phyloP scores from a whole-genome alignment of 2,888 invertebrate genomes.

The Blastobasis lacticolella region DNA sequence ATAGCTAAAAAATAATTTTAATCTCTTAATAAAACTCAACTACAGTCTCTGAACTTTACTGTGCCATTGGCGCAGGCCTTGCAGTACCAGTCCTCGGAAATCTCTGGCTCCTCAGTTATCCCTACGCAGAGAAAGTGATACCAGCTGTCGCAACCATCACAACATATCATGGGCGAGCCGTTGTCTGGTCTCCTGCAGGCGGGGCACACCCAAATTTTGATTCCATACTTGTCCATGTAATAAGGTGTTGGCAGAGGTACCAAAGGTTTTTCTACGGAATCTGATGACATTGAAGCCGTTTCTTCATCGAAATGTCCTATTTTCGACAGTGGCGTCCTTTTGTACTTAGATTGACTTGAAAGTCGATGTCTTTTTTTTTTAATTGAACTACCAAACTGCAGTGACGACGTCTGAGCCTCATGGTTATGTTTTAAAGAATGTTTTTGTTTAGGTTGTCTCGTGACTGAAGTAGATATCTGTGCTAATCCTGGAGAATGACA shows the following conservation, averaged over 20 bases:
- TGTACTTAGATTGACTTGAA: too few species aligned
- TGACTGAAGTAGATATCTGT: constrained; percentile 87
- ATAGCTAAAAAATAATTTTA: too few species aligned
- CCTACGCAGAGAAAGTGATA: too few species aligned
- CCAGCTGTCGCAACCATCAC: constrained; percentile 98
- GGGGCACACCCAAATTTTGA: constrained; percentile 97
- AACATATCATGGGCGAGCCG: constrained; percentile 98
- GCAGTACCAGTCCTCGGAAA: too few species aligned
- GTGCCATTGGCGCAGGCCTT: too few species aligned
- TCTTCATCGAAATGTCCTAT: constrained; percentile 55
- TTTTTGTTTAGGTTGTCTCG: constrained; percentile 85
- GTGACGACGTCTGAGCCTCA: constrained; percentile 41
- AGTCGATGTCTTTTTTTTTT: too few species aligned
- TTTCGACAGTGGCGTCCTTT: too few species aligned
- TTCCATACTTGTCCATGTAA: constrained; percentile 85
- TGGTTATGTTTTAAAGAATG: constrained; percentile 58
- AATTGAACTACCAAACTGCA: constrained; percentile 53
- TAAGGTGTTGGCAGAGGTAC: constrained; percentile 57
- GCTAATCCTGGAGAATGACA: constrained; percentile 88
- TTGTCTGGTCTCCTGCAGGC: constrained; percentile 96
- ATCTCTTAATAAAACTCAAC: too few species aligned
- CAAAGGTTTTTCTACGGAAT: constrained; percentile 29
- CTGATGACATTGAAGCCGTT: constrained; percentile 29
- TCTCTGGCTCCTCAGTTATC: too few species aligned
- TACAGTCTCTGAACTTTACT: too few species aligned